Base-by-base conservation (phyloP, 37 sponge, comb jelly and placozoan species). In the Petrosia ficiformis region DNA sequence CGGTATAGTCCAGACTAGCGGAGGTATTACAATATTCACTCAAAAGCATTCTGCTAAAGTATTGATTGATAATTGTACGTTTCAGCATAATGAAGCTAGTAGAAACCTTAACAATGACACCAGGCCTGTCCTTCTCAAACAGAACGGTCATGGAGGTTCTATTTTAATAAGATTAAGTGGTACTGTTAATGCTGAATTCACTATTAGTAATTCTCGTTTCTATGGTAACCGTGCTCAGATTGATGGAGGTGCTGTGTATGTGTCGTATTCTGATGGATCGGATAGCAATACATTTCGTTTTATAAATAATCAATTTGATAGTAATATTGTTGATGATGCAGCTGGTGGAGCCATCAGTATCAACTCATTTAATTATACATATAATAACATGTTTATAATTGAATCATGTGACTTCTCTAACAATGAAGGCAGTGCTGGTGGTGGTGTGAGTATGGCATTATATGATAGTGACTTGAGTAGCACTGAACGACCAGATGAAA, bases 71-170 rank as follows among this genome's bases (percentile, higher is more conserved):
- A 67, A 86, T 52, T 90, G 91, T 69, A 21, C 22, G 11, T 90
- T 90, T 56, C 29, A n/a, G 1, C 24, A 65, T 36, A 90, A 90
- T 57, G 11, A 65, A 0, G 80, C 83, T 0, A 82, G 59, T 58
- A 43, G 43, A 4, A 85, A 86, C 31, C 68, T 74, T 21, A 19
- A 14, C 24, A 79, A 78, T 44, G 71, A 71, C 48, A 56, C 77
- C 2, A 58, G 83, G 0, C 91, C 91, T 32, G 83, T 90, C 2
- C 72, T 90, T 1, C 70, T 86, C 59, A 81, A 86, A 61, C 26
- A 67, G 57, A 78, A 82, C 21, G 91, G 91, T 28, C 91, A 90
- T 39, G 91, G 91, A 2, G 91, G 91, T 1, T 87, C 68, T 5
- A 34, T 90, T 1, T 30, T 86, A 2, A 73, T 90, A n/a, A 44